These are phyloP conservation scores for Lepidothrix coronata DNA, from an alignment of 2,113 vertebrate genomes.

Conservation along the genomic window DNA sequence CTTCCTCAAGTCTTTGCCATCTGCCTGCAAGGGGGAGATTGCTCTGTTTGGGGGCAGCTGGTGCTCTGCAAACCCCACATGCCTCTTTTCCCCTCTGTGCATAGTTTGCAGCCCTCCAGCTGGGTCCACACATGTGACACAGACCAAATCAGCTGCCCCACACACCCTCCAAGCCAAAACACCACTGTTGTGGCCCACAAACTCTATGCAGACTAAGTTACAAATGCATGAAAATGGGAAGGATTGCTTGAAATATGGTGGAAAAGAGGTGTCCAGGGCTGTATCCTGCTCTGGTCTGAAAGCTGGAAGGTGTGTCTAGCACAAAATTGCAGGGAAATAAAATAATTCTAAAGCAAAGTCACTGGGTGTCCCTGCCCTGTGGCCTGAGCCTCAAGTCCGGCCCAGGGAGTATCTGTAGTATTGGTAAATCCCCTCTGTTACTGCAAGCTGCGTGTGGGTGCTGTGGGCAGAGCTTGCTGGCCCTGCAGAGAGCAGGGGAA, in stretches of 20 bases:
- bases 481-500: not conserved
- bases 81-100: not conserved
- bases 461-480: not conserved
- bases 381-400: not conserved
- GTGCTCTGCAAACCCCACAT: not conserved
- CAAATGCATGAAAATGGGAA: not conserved
- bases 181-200: not conserved
- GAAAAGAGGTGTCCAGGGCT: not conserved
- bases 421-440: not conserved
- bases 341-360: not conserved
- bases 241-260: not conserved
- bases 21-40: not conserved
- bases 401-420: not conserved
- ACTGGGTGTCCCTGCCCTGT: not conserved
- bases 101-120: rapidly evolving
- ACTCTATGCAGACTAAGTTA: not conserved
- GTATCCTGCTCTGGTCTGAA: not conserved
- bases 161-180: not conserved
- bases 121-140: rapidly evolving
- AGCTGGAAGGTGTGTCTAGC: not conserved
- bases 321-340: not conserved
- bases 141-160: not conserved
- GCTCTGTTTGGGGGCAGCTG: rapidly evolving
- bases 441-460: not conserved
- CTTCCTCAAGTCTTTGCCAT: not conserved